Evolutionary conservation across 1,140 invertebrate genomes (phyloP), one percentile per base, ranked within the genome.

Genomic region (Hestina assimilis): DNA sequence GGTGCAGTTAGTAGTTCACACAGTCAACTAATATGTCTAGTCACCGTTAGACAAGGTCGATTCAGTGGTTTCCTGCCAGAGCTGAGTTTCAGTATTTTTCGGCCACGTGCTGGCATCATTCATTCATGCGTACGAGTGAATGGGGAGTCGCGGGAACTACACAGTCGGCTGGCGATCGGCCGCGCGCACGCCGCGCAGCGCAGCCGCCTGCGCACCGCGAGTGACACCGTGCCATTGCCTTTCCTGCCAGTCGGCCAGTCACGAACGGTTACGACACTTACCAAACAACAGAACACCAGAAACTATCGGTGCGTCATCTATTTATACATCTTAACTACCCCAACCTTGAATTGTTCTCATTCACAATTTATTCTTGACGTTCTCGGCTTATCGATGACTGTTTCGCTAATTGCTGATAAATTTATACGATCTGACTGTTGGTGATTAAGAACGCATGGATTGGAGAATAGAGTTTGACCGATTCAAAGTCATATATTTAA

Each of bases 121-220:
- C 78, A 83, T 86, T 86, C 72, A 86, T 81, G 71, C 71, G 68
- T 60, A 58, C 45, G 69, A 80, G 72, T 83, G 77, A 84, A 86
- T 84, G 81, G 65, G 55, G 43, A 47, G 33, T 19, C 33, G 28
- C 26, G 33, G 38, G 48, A 59, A 71, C 69, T n/a, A 69, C 74
- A 73, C 74, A 86, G 83, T 82, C 72, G 72, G 75, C 59, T 63
- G 68, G 56, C 79, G 73, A 66, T 59, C 63, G 72, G 61, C 64
- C 70, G 78, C 73, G 78, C 76, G 78, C 69, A 63, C 50, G 60
- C 61, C 63, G 72, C 75, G 75, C 66, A 56, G 68, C 67, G 66
- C 67, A 56, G 63, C 64, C 73, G 69, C 59, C 59, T 42, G 69
- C 74, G 70, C 74, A 67, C 43, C 72, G 72, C 72, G 66, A 76